Percentiles rank a stretch among this genome's conserved stretches.
Evolutionary conservation across 2,888 invertebrate genomes (phyloP).

Genomic region (Lasioglossum oenotherae): DNA sequence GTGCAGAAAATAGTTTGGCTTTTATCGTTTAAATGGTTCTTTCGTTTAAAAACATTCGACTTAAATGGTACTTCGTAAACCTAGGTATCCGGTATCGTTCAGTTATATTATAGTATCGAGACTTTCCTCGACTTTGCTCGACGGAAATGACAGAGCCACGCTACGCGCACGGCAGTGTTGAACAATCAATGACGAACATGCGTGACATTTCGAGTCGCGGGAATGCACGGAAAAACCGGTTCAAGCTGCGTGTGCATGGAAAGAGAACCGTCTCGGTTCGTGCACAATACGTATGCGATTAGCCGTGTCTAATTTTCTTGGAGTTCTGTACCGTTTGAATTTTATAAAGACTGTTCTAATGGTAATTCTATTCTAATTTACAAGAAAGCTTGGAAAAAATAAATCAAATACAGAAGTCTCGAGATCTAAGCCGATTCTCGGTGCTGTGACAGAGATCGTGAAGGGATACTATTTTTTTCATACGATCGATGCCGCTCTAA

Average conservation of each 20-base stretch:
- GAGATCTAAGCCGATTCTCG: too few species aligned
- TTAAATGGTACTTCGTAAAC: conserved; percentile 62
- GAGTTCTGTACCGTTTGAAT: neutral
- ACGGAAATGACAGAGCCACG: conserved; percentile 27
- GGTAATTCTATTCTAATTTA: neutral
- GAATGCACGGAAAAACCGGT: neutral
- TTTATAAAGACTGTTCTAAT: neutral
- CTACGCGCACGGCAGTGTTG: conserved; percentile 11
- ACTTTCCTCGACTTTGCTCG: conserved; percentile 53
- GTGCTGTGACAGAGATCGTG: too few species aligned
- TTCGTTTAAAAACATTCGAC: conserved; percentile 58
- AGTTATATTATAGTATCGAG: conserved; percentile 64
- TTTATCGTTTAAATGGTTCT: conserved; percentile 56
- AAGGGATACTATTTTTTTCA: too few species aligned
- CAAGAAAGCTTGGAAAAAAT: neutral
- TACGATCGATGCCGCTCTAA: conserved; percentile 13
- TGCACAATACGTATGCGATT: neutral
- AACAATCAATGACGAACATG: neutral
- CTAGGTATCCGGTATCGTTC: conserved; percentile 70
- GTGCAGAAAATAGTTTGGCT: conserved; percentile 78
- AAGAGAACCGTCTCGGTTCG: neutral
- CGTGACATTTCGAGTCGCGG: neutral
- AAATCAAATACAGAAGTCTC: neutral
- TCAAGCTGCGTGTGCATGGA: neutral
- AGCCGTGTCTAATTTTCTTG: neutral